Percentiles rank a stretch among this genome's conserved stretches.
Evolutionary conservation across 2,888 invertebrate species (phyloP).

Genomic region (Sminthurinus aureus): DNA sequence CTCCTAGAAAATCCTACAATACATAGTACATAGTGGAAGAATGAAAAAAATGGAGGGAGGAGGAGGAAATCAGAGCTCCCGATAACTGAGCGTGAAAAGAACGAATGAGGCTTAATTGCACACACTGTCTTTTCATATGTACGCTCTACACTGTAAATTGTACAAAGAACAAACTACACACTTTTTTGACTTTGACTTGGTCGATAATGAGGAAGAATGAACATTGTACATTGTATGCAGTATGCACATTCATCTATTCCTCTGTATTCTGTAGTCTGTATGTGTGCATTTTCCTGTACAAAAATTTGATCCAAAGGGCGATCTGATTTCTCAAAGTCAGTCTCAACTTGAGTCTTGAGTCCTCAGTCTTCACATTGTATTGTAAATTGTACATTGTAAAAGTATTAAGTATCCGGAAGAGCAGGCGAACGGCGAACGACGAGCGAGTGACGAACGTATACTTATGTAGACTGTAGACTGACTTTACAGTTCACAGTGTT

Average conservation of each 20-base stretch:
- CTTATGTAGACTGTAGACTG: too few relatives aligned
- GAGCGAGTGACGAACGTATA: too few relatives aligned
- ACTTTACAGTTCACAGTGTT: not conserved
- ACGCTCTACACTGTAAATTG: too few relatives aligned
- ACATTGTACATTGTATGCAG: too few relatives aligned
- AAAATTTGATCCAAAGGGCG: not conserved
- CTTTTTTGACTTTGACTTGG: constrained; percentile 19
- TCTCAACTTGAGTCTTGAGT: too few relatives aligned
- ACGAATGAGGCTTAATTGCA: constrained; percentile 29
- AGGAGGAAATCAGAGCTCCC: constrained; percentile 15
- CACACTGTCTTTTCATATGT: constrained; percentile 26
- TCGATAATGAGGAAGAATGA: constrained; percentile 21
- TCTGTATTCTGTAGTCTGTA: not conserved
- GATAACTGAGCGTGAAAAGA: not conserved
- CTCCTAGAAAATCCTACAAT: too few relatives aligned
- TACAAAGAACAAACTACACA: too few relatives aligned
- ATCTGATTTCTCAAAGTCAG: not conserved
- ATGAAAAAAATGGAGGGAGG: not conserved
- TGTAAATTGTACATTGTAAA: too few relatives aligned
- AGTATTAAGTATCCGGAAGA: too few relatives aligned
- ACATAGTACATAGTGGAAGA: too few relatives aligned
- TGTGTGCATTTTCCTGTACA: not conserved
- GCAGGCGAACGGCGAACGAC: too few relatives aligned
- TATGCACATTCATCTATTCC: not conserved
- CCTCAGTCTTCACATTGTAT: too few relatives aligned